Conservation (phyloP, 2,888 invertebrate species). For the Choreutis nemorana region DNA sequence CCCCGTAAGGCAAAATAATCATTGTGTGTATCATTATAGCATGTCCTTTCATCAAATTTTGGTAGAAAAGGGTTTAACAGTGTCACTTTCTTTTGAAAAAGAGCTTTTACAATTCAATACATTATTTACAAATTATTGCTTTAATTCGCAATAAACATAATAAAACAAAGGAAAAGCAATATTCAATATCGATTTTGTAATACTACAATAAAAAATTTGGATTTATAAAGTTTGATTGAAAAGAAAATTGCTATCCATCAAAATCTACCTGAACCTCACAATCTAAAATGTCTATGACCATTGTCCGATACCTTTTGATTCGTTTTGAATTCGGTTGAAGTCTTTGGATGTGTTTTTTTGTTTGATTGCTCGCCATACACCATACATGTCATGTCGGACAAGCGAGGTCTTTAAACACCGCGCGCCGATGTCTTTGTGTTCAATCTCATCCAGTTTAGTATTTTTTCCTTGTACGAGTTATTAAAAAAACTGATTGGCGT, state of each 20-base stretch:
- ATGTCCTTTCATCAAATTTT: conserved; percentile 58
- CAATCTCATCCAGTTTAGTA: conserved; percentile 29
- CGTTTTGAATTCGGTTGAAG: conserved; percentile 25
- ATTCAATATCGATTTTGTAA: too few species aligned
- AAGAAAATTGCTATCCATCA: conserved; percentile 44
- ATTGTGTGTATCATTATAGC: conserved; percentile 56
- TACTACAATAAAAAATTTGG: too few species aligned
- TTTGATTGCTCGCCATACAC: conserved; percentile 25
- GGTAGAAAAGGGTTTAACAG: conserved; percentile 57
- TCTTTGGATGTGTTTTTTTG: conserved; percentile 31
- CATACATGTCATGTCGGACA: conserved; percentile 35
- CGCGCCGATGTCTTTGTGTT: conserved; percentile 26
- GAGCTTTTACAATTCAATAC: neutral
- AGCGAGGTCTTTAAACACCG: conserved; percentile 29
- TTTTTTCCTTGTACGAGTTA: conserved; percentile 25
- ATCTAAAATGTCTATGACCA: conserved; percentile 37
- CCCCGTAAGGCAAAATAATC: conserved; percentile 47
- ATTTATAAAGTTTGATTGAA: conserved; percentile 36
- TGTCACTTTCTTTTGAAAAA: conserved; percentile 59
- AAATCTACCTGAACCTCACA: conserved; percentile 49
- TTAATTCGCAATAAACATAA: too few species aligned
- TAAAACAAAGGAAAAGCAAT: too few species aligned
- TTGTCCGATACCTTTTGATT: conserved; percentile 63
- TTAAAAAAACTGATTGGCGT: too few species aligned
- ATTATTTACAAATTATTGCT: too few species aligned